These are phyloP conservation scores for Pyrrhopygopsis socrates DNA, from an alignment of 2,888 invertebrate species.

Conservation along the genomic window DNA sequence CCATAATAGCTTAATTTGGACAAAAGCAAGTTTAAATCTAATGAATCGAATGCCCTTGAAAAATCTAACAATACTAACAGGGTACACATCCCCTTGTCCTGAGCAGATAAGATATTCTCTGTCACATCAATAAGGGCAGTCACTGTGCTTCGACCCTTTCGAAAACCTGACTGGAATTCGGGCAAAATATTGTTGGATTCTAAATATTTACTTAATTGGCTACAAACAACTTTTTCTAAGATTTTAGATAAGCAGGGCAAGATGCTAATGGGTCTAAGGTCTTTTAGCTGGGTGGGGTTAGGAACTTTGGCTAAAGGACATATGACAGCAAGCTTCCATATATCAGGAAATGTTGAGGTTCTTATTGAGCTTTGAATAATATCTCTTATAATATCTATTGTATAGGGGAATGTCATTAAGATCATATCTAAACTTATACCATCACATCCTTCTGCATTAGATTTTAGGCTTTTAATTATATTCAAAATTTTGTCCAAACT, in stretches of 20 bases:
- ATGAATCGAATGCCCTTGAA: conserved; percentile 5
- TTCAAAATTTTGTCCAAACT: not conserved
- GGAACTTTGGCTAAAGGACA: conserved; percentile 60
- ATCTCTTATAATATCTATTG: conserved; percentile 30
- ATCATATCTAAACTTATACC: conserved; percentile 43
- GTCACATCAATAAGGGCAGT: conserved; percentile 5
- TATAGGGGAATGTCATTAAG: conserved; percentile 31
- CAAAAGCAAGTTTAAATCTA: not conserved
- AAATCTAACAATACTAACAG: not conserved
- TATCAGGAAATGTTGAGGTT: conserved; percentile 39
- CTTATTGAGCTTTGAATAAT: conserved; percentile 45
- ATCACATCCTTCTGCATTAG: conserved; percentile 34
- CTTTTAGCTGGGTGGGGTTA: conserved; percentile 55
- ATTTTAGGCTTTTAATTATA: conserved; percentile 15
- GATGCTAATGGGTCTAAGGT: conserved; percentile 74
- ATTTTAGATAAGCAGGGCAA: conserved; percentile 6
- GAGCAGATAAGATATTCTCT: conserved; percentile 5
- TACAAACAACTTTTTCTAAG: conserved; percentile 47
- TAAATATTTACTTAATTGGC: not conserved
- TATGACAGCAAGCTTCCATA: conserved; percentile 61
- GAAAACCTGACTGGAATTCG: conserved; percentile 14
- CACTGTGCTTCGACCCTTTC: not conserved
- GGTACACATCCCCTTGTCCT: not conserved
- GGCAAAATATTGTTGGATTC: conserved; percentile 2
- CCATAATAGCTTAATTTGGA: conserved; percentile 5